Base-by-base conservation (phyloP, 2,888 invertebrate species). In the Melieria crassipennis region DNA sequence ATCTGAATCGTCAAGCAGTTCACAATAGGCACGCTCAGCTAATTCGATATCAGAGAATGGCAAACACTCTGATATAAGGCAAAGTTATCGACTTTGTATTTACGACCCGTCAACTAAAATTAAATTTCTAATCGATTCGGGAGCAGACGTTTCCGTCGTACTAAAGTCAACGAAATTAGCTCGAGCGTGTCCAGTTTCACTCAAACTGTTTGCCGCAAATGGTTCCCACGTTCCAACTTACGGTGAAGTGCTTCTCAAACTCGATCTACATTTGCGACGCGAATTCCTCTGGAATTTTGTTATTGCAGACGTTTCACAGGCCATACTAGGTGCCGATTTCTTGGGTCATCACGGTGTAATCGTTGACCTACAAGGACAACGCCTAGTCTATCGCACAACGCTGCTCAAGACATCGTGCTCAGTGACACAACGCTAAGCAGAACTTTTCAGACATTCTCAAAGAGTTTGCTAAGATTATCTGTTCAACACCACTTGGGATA, bases 251-350 rank as follows among this genome's bases (percentile, higher is more conserved):
- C 16, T 16, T 1, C 4, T 57, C 4, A 55, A 52, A 7, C 13
- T 52, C 10, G 52, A 52, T 1, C 52, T 52, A 4, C 70, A 67
- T 10, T 58, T 72, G 16, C 42, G 69, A 5, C 65, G 64, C 1
- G 63, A 69, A 7, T 71, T 71, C 50, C 42, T 57, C 4, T 71
- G 69, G 71, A 57, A 64, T 2, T 73, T 71, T 13, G 5, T 71
- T 62, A 69, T 71, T 42, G 73, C 73, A 1, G 71, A 71, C n/a
- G 69, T 73, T n/a, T 63, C 50, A 3, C 47, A 66, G 1, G 47
- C 65, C 5, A 73, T 70, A 11, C 64, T 70, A 4, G 68, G 70
- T 3, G 64, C 61, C 5, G 73, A 73, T 48, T 73, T 71, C 50
- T 47, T 73, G 5, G 50, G 50, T 10, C 56, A 71, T 46, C 69